Percentiles rank a stretch among this genome's conserved stretches.
phyloP scores from a whole-genome alignment of 2,113 vertebrate genomes.

The Actenoides lindsayi region DNA sequence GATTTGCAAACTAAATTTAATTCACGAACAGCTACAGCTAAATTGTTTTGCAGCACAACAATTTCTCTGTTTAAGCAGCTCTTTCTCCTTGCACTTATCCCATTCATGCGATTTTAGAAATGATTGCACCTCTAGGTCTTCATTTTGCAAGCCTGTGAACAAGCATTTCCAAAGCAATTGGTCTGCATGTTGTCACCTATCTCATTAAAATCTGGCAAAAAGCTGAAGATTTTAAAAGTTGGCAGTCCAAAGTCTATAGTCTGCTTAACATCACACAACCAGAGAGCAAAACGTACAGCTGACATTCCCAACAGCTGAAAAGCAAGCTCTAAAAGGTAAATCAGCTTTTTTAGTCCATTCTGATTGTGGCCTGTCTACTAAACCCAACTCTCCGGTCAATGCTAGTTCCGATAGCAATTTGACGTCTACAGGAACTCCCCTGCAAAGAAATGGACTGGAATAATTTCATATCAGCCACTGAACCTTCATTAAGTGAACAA shows the following conservation, averaged over 20 bases:
- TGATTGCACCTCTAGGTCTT: neutral
- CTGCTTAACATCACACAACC: neutral
- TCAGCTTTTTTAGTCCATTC: neutral
- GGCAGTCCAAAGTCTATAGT: neutral
- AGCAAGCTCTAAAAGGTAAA: neutral
- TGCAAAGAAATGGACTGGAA: neutral
- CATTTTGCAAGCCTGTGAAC: neutral
- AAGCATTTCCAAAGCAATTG: neutral
- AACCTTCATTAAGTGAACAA: neutral
- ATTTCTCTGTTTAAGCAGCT: neutral
- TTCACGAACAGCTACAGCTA: neutral
- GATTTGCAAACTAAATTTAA: constrained; percentile 1
- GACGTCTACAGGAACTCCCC: neutral
- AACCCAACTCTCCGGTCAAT: neutral
- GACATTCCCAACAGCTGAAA: neutral
- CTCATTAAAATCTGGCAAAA: neutral
- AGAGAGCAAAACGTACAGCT: neutral
- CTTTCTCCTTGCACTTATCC: neutral
- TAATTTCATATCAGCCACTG: neutral
- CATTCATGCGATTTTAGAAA: neutral
- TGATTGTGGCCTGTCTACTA: neutral
- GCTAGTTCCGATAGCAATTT: neutral
- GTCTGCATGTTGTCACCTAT: neutral
- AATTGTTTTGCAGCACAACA: neutral
- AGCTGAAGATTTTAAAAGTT: neutral